Base-by-base conservation (phyloP, 2,888 invertebrate genomes). In the Mamestra brassicae region DNA sequence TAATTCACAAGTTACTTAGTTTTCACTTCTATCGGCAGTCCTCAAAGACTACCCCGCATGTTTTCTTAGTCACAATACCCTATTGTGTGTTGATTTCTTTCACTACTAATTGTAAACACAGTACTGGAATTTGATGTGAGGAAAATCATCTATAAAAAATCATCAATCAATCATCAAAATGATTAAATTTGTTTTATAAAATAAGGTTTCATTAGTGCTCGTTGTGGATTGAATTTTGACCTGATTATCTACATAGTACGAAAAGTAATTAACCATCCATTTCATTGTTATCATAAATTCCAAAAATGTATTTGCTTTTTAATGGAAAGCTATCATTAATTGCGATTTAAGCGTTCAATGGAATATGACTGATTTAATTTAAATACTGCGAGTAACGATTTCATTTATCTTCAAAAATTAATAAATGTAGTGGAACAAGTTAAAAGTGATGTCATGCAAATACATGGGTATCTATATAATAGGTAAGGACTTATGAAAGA, bases 321-420 rank as follows among this genome's bases (percentile, higher is more conserved):
- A 34, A 36, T 68, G 67, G 1, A 78, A 57, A 58, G 50, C 68
- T 36, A 11, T 50, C 34, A 50, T 6, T 68, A 10, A 45, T 78
- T 78, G 10, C 26, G 13, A 4, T 36, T 45, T 17, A 67, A 58
- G 26, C 13, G 45, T 45, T 52, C 13, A 17, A 26, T 45, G 15
- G 3, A 26, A 34, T n/a, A 50, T 42, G 47, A 34, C 5, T 67
- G 26, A 52, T 52, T 67, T 7, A 45, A 68, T 60, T 52, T 26
- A 4, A 38, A 2, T 8, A 45, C 50, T 34, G 36, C 36, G 50
- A 57, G 13, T 6, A 15, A 77, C 52, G 26, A 26, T 26, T 78
- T 36, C 3, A 7, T 26, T 36, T 5, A 11, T 45, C 1, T 10
- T 17, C 7, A 17, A 67, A 50, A 74, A 57, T 17, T 0, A 50